phyloP scores from a whole-genome alignment of 2,113 vertebrate genomes.

The Cettia cetti region DNA sequence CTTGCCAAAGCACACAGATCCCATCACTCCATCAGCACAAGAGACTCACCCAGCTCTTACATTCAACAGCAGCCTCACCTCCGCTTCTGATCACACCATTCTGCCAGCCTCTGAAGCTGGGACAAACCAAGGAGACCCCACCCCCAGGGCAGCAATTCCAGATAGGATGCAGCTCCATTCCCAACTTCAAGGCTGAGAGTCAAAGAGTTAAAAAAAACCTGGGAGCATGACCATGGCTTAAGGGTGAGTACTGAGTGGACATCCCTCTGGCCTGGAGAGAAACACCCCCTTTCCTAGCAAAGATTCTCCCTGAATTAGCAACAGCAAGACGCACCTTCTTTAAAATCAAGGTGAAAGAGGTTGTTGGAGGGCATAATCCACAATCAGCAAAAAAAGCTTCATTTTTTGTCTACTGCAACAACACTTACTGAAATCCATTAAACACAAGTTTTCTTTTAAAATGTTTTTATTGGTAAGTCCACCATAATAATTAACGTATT shows the following conservation, averaged over 20 bases:
- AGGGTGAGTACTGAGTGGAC: accelerated
- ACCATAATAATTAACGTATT: not conserved
- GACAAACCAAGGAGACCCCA: not conserved
- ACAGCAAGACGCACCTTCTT: not conserved
- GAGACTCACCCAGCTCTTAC: not conserved
- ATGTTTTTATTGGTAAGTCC: conserved; percentile 14
- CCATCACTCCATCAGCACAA: accelerated
- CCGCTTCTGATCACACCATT: not conserved
- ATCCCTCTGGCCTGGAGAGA: not conserved
- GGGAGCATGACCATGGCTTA: accelerated
- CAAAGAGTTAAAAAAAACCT: not conserved
- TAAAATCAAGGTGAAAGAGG: not conserved
- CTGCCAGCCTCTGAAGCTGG: not conserved
- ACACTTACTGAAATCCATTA: not conserved
- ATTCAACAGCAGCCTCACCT: not conserved
- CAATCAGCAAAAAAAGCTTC: not conserved
- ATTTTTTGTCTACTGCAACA: not conserved
- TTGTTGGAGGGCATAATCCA: not conserved
- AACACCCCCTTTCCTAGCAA: not conserved
- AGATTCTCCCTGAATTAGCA: not conserved
- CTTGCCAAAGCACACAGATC: not conserved
- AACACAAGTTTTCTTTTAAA: not conserved
- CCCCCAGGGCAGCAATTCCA: not conserved
- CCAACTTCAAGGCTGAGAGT: not conserved
- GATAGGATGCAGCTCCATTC: not conserved